Evolutionary conservation across 2,113 vertebrate species (phyloP).

Genomic region (Tupaia tana): DNA sequence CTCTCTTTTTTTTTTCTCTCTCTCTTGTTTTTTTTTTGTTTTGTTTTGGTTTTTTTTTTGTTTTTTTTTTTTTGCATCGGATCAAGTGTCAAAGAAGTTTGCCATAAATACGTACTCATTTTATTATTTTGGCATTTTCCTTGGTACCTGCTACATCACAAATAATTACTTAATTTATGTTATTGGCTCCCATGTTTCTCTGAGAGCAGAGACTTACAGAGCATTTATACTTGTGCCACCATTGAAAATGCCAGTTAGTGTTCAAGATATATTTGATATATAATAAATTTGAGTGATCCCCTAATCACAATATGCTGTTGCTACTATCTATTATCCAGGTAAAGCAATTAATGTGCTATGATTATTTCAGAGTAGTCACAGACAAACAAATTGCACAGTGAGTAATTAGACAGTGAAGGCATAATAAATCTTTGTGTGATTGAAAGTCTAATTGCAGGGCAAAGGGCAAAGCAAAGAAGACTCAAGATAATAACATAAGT

Average conservation of each 20-base stretch:
- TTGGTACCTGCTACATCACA: neutral
- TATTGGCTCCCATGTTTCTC: neutral
- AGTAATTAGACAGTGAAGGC: slow-evolving; percentile 59
- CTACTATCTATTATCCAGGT: slow-evolving; percentile 51
- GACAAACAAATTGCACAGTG: slow-evolving; percentile 53
- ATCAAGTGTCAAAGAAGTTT: neutral
- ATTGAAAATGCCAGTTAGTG: neutral
- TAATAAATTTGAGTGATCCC: slow-evolving; percentile 60
- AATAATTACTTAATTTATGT: slow-evolving; percentile 32
- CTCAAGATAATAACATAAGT: neutral
- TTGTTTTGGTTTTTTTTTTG: neutral
- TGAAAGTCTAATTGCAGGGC: slow-evolving; percentile 21
- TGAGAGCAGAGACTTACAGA: neutral
- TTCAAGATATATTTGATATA: neutral
- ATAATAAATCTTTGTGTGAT: slow-evolving; percentile 49
- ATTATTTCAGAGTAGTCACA: slow-evolving; percentile 62
- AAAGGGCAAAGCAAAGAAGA: neutral
- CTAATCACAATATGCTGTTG: slow-evolving; percentile 26
- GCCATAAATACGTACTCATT: neutral
- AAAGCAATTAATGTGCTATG: slow-evolving; percentile 55
- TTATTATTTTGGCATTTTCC: neutral
- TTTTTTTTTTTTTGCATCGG: neutral
- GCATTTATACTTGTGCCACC: neutral
- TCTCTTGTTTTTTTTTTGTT: neutral
- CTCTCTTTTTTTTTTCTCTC: neutral